Evolutionary conservation across 2,888 invertebrate species (phyloP).

Genomic region (Leptinotarsa haldemani): DNA sequence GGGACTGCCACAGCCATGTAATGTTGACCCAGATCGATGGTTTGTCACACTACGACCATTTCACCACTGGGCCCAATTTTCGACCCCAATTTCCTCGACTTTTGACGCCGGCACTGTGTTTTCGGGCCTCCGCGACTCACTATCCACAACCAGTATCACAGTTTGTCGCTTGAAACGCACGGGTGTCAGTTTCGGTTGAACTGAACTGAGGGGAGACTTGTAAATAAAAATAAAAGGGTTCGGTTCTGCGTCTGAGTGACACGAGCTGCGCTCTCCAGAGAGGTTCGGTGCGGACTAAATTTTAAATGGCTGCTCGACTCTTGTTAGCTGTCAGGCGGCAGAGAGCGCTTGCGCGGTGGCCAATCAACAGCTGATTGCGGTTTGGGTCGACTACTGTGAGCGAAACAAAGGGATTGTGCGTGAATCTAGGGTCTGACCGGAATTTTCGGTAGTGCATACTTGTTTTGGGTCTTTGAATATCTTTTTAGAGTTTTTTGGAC

Average conservation of each 20-base stretch:
- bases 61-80: slow-evolving; percentile 1
- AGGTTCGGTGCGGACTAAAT: slow-evolving; percentile 57
- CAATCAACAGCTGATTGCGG: slow-evolving; percentile 59
- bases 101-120: neutral
- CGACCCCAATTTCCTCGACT: too few relatives aligned
- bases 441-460: neutral
- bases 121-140: neutral
- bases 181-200: slow-evolving; percentile 29
- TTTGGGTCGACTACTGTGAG: slow-evolving; percentile 17
- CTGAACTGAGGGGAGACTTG: slow-evolving; percentile 46
- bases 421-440: neutral
- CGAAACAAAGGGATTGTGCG: slow-evolving; percentile 2
- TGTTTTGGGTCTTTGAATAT: neutral
- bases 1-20: slow-evolving; percentile 89
- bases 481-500: too few relatives aligned
- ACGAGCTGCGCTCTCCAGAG: slow-evolving; percentile 50
- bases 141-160: slow-evolving; percentile 23
- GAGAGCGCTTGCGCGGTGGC: slow-evolving; percentile 50
- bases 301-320: slow-evolving; percentile 42
- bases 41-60: slow-evolving; percentile 47
- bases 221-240: slow-evolving; percentile 57
- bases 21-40: slow-evolving; percentile 51
- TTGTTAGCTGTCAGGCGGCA: slow-evolving; percentile 25
- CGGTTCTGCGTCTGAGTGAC: slow-evolving; percentile 47
- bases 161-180: slow-evolving; percentile 22